Evolutionary conservation across 1,140 invertebrate genomes (phyloP), one percentile per base, ranked within the genome.

Genomic region (Hylyphantes graminicola): DNA sequence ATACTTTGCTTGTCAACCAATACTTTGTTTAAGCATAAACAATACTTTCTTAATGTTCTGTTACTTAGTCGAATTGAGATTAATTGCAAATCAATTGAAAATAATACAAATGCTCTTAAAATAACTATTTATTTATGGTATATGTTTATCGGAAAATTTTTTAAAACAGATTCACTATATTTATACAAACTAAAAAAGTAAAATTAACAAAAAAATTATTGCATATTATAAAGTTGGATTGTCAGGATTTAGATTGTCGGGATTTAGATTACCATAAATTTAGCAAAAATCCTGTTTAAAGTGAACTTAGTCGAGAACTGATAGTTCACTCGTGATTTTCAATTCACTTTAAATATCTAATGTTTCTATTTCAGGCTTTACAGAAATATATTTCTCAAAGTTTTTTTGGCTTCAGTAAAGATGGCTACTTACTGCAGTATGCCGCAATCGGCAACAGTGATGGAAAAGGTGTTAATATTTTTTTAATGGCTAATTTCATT

Each of bases 401-500:
- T 3, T 74, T 59, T 15, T 35, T 74, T 74, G 72, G 72, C 11
- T 74, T 57, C 35, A 55, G 57, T 48, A 59, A 74, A 21, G 13
- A 21, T 7, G 72, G 72, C 3, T 74, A 21, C 7, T n/a, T 57
- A 10, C 7, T 74, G 35, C 53, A 35, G 12, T 74, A 59, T 15
- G 54, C 72, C 9, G 53, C 72, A 2, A 57, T 74, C 8, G 72
- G 72, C n/a, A 74, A 57, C 19, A 51, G 35, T 51, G 72, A 74
- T 15, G 72, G 72, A 59, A 74, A 74, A 74, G 72, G 72, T 74
- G 15, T 53, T 51, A 70, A 0, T 0, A 10, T 12, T 59, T 59
- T 13, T n/a, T 6, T 35, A 35, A 35, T 35, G 1, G 0, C 7
- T n/a, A n/a, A n/a, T n/a, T n/a, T n/a, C n/a, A n/a, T n/a, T n/a